Evolutionary conservation across 2,113 vertebrate genomes (phyloP).

Genomic region (Phrynocephalus versicolor): DNA sequence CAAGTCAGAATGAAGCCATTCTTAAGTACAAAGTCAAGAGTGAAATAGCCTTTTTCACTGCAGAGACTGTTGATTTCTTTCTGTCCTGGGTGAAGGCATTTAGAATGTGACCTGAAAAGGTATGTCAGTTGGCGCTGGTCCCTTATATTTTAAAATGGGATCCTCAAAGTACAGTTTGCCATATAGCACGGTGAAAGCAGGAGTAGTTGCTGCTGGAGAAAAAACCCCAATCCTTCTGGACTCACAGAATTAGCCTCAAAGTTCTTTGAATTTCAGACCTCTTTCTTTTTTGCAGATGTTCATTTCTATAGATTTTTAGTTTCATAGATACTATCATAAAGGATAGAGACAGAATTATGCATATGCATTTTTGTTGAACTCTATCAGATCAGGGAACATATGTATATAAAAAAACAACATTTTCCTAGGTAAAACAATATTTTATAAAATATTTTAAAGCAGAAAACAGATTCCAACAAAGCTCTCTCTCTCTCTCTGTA

Average conservation of each 20-base stretch:
- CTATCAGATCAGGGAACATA: not conserved
- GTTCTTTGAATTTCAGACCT: not conserved
- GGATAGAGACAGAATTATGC: conserved; percentile 18
- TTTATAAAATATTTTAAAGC: no score
- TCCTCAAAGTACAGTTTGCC: not conserved
- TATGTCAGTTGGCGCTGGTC: not conserved
- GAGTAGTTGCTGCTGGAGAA: not conserved
- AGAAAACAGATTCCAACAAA: no score
- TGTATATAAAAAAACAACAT: no score
- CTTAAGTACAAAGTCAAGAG: not conserved
- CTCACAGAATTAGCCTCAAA: not conserved
- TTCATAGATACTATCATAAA: not conserved
- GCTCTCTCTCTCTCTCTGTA: no score
- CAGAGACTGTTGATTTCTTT: conserved; percentile 36
- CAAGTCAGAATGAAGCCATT: not conserved
- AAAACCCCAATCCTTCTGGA: not conserved
- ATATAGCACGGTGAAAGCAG: not conserved
- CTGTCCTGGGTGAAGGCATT: not conserved
- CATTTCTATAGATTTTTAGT: not conserved
- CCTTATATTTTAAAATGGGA: not conserved
- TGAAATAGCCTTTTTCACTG: not conserved
- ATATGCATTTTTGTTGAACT: not conserved
- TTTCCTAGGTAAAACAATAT: no score
- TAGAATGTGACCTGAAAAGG: not conserved
- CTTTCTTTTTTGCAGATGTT: conserved; percentile 13